A percentile compares a stretch with the other conserved stretches of the same genome.
Evolutionary conservation across 2,888 invertebrate genomes (phyloP).

Genomic region (Latrodectus elegans): DNA sequence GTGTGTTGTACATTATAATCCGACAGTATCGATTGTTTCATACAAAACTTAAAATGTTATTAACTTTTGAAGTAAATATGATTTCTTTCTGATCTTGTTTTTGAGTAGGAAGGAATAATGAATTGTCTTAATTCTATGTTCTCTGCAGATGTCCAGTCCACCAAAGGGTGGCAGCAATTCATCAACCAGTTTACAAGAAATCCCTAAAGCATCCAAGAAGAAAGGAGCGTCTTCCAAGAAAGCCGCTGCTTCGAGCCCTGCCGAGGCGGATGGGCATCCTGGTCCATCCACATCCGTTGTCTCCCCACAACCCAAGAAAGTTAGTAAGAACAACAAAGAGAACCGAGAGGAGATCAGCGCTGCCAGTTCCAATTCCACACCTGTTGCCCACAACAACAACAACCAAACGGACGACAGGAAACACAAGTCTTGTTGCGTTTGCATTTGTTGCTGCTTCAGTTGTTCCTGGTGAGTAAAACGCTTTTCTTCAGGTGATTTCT

Average conservation of each 20-base stretch:
- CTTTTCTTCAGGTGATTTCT: too few relatives aligned
- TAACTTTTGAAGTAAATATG: too few relatives aligned
- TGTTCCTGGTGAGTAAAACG: slow-evolving; percentile 80
- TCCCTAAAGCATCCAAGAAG: slow-evolving; percentile 8
- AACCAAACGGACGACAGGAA: slow-evolving; percentile 21
- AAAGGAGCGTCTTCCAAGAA: neutral
- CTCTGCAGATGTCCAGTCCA: slow-evolving; percentile 62
- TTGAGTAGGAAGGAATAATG: too few relatives aligned
- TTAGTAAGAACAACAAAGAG: neutral
- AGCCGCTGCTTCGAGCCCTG: neutral
- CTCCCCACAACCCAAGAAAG: slow-evolving; percentile 1
- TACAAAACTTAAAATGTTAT: too few relatives aligned
- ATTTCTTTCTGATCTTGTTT: too few relatives aligned
- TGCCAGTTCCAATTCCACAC: slow-evolving; percentile 11
- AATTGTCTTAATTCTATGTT: neutral
- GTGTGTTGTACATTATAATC: too few relatives aligned
- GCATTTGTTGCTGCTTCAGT: slow-evolving; percentile 84
- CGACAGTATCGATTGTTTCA: too few relatives aligned
- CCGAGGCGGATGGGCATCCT: slow-evolving; percentile 47
- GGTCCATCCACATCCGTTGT: slow-evolving; percentile 38
- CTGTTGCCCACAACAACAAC: slow-evolving; percentile 43
- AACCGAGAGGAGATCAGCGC: slow-evolving; percentile 19
- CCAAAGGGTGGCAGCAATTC: slow-evolving; percentile 49
- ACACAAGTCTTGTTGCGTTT: slow-evolving; percentile 80
- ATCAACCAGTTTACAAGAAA: slow-evolving; percentile 16